Evolutionary conservation across 2,888 invertebrate genomes (phyloP), one percentile per base, ranked within the genome.

Genomic region (Tachina grossa): DNA sequence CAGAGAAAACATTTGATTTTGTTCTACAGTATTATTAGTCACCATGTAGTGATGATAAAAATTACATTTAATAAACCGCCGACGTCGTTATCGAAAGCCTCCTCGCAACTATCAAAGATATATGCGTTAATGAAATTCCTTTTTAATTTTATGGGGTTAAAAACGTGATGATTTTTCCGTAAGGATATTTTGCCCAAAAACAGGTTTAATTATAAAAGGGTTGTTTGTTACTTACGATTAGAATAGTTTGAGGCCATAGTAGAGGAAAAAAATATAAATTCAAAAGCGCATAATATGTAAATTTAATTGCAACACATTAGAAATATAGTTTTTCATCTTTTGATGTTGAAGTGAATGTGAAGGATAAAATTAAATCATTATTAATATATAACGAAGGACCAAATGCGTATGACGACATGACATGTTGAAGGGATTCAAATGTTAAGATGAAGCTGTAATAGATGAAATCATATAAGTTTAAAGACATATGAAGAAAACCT

Each of bases 241-340:
- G 79, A 85, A 85, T 85, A 85, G 85, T 85, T 85, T 83, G 55
- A 66, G 83, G 83, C 79, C 83, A 65, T 82, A 47, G 63, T 59
- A 69, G n/a, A 31, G 22, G 10, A 53, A 66, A 43, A 51, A 69
- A 59, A 59, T 39, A 68, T n/a, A 14, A 47, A 51, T 71, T 65
- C 19, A 63, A 77, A 86, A 77, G 72, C 80, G 83, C 85, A 78
- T 78, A 78, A 83, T 85, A 88, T 88, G 84, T 87, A 85, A 87
- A 87, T 87, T 87, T 87, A 88, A 88, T 88, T 88, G 88, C 84
- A 84, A 85, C 88, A 88, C 88, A 87, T 87, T 87, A 85, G 68
- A 85, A 88, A 61, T 66, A 71, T 85, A 84, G 83, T 85, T 85
- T 85, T 57, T 16, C 76, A 74, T 72, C 74, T 85, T 78, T 85